phyloP scores from a whole-genome alignment of 1,140 invertebrate genomes.

The Euglossa dilemma region DNA sequence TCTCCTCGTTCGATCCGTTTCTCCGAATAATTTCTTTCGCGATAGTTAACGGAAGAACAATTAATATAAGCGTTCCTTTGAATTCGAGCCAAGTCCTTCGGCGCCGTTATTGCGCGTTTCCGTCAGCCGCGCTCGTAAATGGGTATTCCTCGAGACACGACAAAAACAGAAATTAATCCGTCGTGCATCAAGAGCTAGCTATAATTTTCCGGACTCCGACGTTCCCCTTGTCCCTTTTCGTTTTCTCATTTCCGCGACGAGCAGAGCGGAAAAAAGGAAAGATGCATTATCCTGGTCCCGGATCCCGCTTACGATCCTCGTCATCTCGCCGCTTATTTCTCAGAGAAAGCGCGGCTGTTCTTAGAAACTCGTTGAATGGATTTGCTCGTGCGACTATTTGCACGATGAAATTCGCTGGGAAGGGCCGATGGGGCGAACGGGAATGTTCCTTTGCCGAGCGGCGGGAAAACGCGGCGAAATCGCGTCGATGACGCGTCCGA shows the following conservation, averaged over 20 bases:
- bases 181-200: constrained; percentile 26
- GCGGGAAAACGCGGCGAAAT: background rate
- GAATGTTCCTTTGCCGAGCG: background rate
- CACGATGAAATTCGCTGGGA: background rate
- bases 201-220: constrained; percentile 43
- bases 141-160: background rate
- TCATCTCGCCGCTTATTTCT: constrained; percentile 45
- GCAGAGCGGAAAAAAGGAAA: constrained; percentile 1
- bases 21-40: background rate
- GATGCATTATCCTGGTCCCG: constrained; percentile 37
- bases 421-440: background rate
- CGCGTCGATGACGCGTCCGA: background rate
- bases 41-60: background rate
- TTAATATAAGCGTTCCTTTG: background rate
- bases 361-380: background rate
- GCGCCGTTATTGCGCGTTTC: background rate
- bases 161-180: constrained; percentile 54
- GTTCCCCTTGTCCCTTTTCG: background rate
- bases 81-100: too few relatives aligned
- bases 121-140: background rate
- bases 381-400: background rate
- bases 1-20: background rate
- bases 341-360: constrained; percentile 7
- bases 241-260: constrained; percentile 29
- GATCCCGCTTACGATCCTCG: constrained; percentile 24